Conservation (phyloP, 2,888 invertebrate genomes). For the Malthinus seriepunctatus region DNA sequence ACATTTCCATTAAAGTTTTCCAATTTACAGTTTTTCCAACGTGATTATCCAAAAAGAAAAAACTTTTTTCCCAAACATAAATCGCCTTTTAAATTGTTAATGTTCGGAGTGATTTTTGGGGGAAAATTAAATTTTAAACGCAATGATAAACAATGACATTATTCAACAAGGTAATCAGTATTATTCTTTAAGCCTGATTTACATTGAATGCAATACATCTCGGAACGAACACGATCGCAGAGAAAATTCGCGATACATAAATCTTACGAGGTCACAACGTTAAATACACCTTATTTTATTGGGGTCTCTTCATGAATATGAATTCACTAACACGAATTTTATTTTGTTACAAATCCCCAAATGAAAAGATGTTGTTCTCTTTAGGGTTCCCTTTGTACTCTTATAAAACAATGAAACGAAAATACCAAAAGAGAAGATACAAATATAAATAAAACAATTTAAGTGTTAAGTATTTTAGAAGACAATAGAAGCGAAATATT, state of each 20-base stretch:
- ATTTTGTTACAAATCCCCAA: slow-evolving; percentile 35
- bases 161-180: slow-evolving; percentile 47
- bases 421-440: slow-evolving; percentile 16
- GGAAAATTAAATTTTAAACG: slow-evolving; percentile 9
- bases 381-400: slow-evolving; percentile 33
- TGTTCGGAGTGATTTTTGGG: no score
- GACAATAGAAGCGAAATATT: no score
- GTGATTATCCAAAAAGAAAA: background rate
- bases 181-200: slow-evolving; percentile 49
- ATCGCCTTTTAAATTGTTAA: background rate
- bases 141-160: slow-evolving; percentile 44
- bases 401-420: slow-evolving; percentile 36
- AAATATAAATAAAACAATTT: slow-evolving; percentile 27
- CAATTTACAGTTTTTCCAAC: slow-evolving; percentile 5
- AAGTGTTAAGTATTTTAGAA: slow-evolving; percentile 20
- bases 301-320: slow-evolving; percentile 48
- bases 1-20: slow-evolving; percentile 7
- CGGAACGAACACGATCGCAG: slow-evolving; percentile 45
- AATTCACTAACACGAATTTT: slow-evolving; percentile 41
- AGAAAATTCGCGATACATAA: slow-evolving; percentile 50
- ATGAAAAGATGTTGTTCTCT: slow-evolving; percentile 23
- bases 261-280: slow-evolving; percentile 44
- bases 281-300: slow-evolving; percentile 49
- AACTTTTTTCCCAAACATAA: background rate
- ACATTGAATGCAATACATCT: slow-evolving; percentile 54